Percentiles rank a stretch among this genome's conserved stretches.
phyloP scores from a whole-genome alignment of 2,797 vertebrate genomes.

The Pipistrellus kuhlii region DNA sequence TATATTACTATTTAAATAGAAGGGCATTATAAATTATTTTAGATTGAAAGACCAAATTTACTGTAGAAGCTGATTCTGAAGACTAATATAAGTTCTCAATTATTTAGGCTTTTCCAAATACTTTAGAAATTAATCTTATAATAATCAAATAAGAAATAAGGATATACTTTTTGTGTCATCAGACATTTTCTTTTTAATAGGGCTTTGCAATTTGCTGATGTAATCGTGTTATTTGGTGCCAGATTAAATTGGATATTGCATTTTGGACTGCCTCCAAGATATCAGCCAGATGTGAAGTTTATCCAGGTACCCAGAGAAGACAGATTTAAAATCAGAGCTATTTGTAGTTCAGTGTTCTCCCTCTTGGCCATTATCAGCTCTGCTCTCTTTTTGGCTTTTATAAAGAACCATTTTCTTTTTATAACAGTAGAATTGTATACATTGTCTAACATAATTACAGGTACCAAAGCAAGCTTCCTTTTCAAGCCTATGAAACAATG shows the following conservation, averaged over 20 bases:
- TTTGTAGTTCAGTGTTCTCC: constrained; percentile 21
- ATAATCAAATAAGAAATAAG: constrained; percentile 51
- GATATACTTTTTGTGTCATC: constrained; percentile 37
- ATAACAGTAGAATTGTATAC: constrained; percentile 55
- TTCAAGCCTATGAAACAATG: constrained; percentile 22
- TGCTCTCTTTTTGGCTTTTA: constrained; percentile 59
- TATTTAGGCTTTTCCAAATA: constrained; percentile 52
- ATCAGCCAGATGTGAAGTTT: constrained; percentile 92
- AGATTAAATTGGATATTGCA: constrained; percentile 99
- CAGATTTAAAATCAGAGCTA: neutral
- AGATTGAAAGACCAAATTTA: constrained; percentile 54
- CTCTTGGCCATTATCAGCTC: neutral
- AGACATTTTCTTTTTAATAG: constrained; percentile 85
- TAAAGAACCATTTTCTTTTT: constrained; percentile 60
- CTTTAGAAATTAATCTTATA: constrained; percentile 64
- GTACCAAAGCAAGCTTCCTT: constrained; percentile 47
- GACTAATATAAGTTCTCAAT: constrained; percentile 18
- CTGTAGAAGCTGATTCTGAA: constrained; percentile 35
- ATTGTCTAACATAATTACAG: constrained; percentile 56
- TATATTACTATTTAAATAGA: constrained; percentile 45
- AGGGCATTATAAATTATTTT: constrained; percentile 53
- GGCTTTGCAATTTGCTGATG: constrained; percentile 95
- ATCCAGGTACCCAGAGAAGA: constrained; percentile 91
- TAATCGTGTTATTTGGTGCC: constrained; percentile 95
- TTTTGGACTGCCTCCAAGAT: constrained; percentile 96